A percentile compares a stretch with the other conserved stretches of the same genome.
Evolutionary conservation across 2,888 invertebrate species (phyloP).

Genomic region (Drosophila setosimentum): DNA sequence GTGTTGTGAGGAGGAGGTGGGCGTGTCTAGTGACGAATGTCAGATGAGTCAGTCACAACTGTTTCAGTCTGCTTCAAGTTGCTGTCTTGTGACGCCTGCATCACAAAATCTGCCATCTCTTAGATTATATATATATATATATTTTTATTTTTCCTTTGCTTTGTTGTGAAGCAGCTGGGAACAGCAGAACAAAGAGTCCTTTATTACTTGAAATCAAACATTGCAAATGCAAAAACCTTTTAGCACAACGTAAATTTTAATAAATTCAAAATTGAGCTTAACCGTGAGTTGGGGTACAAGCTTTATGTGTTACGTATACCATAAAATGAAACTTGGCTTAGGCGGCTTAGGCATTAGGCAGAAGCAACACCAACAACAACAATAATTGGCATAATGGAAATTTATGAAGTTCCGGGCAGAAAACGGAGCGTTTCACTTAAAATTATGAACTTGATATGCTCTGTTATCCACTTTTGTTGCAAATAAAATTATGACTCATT

Average conservation of each 20-base stretch:
- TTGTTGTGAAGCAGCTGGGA: conserved; percentile 1
- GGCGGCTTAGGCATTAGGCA: conserved; percentile 23
- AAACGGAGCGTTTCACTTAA: conserved; percentile 47
- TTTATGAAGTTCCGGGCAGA: conserved; percentile 64
- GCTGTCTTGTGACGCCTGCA: conserved; percentile 9
- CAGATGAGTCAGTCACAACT: conserved; percentile 14
- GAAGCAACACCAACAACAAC: conserved; percentile 16
- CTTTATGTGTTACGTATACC: conserved; percentile 25
- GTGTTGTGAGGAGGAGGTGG: neutral
- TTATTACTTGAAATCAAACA: conserved; percentile 25
- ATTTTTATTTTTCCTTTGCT: neutral
- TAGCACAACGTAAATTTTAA: conserved; percentile 73
- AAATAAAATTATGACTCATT: conserved; percentile 72
- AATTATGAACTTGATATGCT: conserved; percentile 64
- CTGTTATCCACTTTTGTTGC: conserved; percentile 53
- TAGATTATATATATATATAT: neutral
- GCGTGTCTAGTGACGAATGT: neutral
- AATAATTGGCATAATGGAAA: conserved; percentile 67
- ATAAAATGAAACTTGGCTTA: conserved; percentile 19
- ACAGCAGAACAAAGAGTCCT: conserved; percentile 2
- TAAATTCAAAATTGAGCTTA: conserved; percentile 65
- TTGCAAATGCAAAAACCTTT: conserved; percentile 46
- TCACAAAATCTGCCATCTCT: conserved; percentile 38
- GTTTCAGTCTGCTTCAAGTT: conserved; percentile 17
- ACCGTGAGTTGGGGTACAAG: conserved; percentile 31